Percentiles rank a stretch among this genome's conserved stretches.
These are phyloP conservation scores for Noctua janthina DNA, from an alignment of 2,888 invertebrate species.

Conservation along the genomic window DNA sequence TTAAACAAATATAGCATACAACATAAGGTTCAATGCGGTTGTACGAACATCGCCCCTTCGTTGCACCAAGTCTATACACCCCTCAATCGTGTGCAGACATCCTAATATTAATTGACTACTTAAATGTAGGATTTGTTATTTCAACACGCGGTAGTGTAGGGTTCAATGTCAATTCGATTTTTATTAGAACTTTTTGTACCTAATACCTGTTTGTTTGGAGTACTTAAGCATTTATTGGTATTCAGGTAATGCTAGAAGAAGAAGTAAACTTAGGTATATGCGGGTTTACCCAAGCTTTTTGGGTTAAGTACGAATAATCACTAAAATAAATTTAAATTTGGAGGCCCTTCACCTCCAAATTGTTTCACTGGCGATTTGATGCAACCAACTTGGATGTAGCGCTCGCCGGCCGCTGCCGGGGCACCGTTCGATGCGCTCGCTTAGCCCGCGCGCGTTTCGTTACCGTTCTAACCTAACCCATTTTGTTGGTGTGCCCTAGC, in stretches of 20 bases:
- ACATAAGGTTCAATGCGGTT: not conserved
- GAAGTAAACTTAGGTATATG: not conserved
- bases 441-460: too few relatives aligned
- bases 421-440: too few relatives aligned
- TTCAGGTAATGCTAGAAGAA: not conserved
- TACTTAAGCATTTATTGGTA: not conserved
- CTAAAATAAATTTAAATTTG: too few relatives aligned
- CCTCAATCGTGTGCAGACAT: slow-evolving; percentile 1
- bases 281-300: not conserved
- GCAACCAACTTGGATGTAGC: too few relatives aligned
- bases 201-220: not conserved
- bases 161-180: not conserved
- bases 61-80: slow-evolving; percentile 26
- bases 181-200: not conserved
- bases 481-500: not conserved
- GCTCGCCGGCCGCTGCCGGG: too few relatives aligned
- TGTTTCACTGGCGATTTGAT: too few relatives aligned
- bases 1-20: not conserved
- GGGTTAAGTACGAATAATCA: not conserved
- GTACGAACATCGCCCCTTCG: slow-evolving; percentile 5
- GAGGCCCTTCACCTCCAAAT: too few relatives aligned
- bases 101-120: not conserved
- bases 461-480: not conserved
- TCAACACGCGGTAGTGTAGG: not conserved
- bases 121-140: not conserved